Conservation (phyloP, 2,888 invertebrate genomes). For the Opisthograptis luteolata region DNA sequence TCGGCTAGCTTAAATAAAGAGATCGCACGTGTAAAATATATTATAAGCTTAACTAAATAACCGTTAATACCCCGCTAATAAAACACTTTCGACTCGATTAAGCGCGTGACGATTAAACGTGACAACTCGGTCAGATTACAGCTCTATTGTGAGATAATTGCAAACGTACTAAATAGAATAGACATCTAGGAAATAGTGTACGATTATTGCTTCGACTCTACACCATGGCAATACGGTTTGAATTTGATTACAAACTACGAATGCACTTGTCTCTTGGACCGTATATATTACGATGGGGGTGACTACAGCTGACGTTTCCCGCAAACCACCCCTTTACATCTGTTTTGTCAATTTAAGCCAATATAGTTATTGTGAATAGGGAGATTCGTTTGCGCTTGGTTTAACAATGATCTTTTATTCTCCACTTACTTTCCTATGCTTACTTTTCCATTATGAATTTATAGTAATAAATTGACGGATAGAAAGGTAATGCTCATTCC, state of each 20-base stretch:
- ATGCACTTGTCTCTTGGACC: slow-evolving; percentile 30
- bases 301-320: slow-evolving; percentile 66
- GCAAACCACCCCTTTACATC: slow-evolving; percentile 38
- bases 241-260: not conserved
- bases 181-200: not conserved
- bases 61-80: slow-evolving; percentile 13
- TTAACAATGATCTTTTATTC: slow-evolving; percentile 30
- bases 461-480: not conserved
- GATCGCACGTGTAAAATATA: slow-evolving; percentile 20
- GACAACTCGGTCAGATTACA: slow-evolving; percentile 73
- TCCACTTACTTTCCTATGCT: slow-evolving; percentile 3
- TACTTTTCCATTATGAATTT: not conserved
- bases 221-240: not conserved
- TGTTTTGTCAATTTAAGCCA: slow-evolving; percentile 38
- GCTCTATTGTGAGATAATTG: slow-evolving; percentile 68
- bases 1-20: not conserved
- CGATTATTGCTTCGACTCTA: not conserved
- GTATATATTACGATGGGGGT: slow-evolving; percentile 31
- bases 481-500: too few species aligned
- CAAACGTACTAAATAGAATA: slow-evolving; percentile 43
- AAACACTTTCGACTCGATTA: slow-evolving; percentile 61
- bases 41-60: slow-evolving; percentile 12
- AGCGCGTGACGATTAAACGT: slow-evolving; percentile 71
- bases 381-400: slow-evolving; percentile 34
- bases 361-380: slow-evolving; percentile 35